Conservation (phyloP, 2,797 vertebrate genomes). For the Periparus ater region DNA sequence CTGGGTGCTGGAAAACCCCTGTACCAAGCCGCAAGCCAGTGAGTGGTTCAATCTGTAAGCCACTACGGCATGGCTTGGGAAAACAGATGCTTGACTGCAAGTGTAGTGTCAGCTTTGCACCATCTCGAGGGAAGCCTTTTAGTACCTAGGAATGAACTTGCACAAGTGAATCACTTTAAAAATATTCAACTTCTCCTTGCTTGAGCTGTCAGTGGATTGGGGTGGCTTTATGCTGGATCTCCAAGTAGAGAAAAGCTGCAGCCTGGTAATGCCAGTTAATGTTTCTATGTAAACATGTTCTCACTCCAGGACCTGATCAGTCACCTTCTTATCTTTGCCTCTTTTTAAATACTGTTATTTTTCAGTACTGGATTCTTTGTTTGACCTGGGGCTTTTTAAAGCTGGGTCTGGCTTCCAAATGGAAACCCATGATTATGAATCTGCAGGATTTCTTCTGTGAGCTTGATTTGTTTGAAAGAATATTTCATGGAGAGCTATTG, state of each 20-base stretch:
- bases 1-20: not conserved
- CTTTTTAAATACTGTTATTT: constrained; percentile 18
- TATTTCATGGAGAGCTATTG: not conserved
- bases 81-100: not conserved
- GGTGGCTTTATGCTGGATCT: constrained; percentile 1
- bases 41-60: not conserved
- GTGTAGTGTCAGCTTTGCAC: constrained; percentile 18
- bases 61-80: not conserved
- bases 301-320: not conserved
- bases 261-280: not conserved
- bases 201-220: not conserved
- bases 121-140: constrained; percentile 7
- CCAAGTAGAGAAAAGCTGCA: not conserved
- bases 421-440: not conserved
- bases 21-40: not conserved
- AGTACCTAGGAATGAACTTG: constrained; percentile 23
- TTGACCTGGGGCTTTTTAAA: constrained; percentile 33
- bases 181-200: constrained; percentile 3
- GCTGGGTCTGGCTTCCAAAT: constrained; percentile 31
- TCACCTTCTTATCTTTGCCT: not conserved
- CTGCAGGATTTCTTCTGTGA: constrained; percentile 8
- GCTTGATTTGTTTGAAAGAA: not conserved
- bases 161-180: not conserved
- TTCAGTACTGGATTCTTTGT: constrained; percentile 31
- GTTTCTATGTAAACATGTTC: not conserved